Base-by-base conservation (phyloP, 2,113 vertebrate genomes). In the Cisticola juncidis region DNA sequence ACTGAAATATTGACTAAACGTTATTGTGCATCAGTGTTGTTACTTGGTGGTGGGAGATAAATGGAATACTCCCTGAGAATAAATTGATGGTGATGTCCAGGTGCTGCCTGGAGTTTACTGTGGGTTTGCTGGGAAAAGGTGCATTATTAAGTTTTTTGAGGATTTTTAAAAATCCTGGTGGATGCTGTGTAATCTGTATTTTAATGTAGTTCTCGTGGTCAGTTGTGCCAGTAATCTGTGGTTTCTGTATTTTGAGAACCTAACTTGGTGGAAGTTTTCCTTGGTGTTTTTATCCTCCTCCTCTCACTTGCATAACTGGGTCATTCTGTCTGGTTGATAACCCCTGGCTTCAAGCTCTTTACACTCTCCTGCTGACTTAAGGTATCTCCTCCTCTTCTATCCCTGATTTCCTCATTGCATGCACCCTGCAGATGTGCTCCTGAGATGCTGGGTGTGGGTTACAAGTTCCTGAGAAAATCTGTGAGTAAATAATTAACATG, bases 291-390 rank as follows among this genome's bases (percentile, higher is more conserved):
- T 90, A 64, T 62, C 38, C 50, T 92, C 8, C n/a, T 93, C 65
- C 77, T 81, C 36, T 35, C 82, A 84, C 83, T 64, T 80, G 25
- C 12, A 8, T 82, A 79, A 88, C 72, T 54, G 77, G 86, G 53
- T 88, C 58, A 36, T 95, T 90, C 54, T 56, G 70, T 92, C 82
- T 58, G 25, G 51, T 62, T 97, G 90, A 82, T 95, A 93, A 73
- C 90, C 72, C 76, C 73, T 92, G 92, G 69, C 54, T 91, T 97
- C 80, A 84, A 96, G 91, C 68, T 95, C 81, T 48, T 95, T 87
- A 71, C 3, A 24, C 50, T 96, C 79, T 45, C 56, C 60, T 94
- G 56, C 68, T 70, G 58, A 51, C 33, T 82, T 68, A 38, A 70
- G 54, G 54, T 65, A n/a, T 61, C 29, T 65, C 85, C 70, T 88